phyloP scores from a whole-genome alignment of 2,888 invertebrate genomes.

The Melipona bicolor region DNA sequence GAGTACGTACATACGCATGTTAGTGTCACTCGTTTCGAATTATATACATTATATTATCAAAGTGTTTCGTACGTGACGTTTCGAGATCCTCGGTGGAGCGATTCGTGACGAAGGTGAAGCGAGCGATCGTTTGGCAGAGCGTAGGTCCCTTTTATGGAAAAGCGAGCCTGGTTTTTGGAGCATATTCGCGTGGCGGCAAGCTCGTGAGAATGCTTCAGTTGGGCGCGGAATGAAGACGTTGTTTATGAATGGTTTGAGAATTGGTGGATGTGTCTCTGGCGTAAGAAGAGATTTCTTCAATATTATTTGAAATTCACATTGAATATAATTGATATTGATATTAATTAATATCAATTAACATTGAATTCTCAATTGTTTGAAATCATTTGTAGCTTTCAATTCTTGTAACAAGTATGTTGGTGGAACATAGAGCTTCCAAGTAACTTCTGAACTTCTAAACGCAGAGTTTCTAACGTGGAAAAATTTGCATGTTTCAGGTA shows the following conservation, averaged over 20 bases:
- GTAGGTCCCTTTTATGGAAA: not conserved
- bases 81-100: not conserved
- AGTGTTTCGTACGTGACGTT: slow-evolving; percentile 5
- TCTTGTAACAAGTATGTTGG: too few relatives aligned
- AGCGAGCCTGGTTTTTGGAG: not conserved
- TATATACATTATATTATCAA: slow-evolving; percentile 1
- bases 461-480: too few relatives aligned
- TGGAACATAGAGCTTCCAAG: too few relatives aligned
- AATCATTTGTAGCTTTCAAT: too few relatives aligned
- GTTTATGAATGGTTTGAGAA: not conserved
- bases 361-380: too few relatives aligned
- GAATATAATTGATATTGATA: too few relatives aligned
- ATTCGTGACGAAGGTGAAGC: slow-evolving; percentile 12
- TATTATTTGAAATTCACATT: not conserved
- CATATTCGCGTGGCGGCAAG: not conserved
- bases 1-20: not conserved
- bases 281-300: not conserved
- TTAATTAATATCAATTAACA: too few relatives aligned
- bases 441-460: too few relatives aligned
- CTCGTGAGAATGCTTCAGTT: not conserved
- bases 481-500: too few relatives aligned
- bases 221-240: not conserved
- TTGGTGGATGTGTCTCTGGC: not conserved
- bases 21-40: slow-evolving; percentile 15
- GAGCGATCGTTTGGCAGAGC: too few relatives aligned